Conservation (phyloP, 2,113 vertebrate species). For the Oncorhynchus keta region DNA sequence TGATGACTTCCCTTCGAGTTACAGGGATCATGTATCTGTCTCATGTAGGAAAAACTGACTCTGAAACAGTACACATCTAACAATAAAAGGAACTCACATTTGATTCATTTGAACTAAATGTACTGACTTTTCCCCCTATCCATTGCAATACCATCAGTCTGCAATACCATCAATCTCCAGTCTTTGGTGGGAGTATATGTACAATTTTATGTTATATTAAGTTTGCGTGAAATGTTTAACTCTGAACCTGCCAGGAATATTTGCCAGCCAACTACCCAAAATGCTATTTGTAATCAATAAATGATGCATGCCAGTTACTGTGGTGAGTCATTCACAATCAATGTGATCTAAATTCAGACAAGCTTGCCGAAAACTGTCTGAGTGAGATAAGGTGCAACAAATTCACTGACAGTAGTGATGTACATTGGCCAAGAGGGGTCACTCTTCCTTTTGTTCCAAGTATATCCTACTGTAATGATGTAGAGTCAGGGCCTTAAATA, state of each 20-base stretch:
- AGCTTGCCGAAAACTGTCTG: constrained; percentile 9
- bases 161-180: too few species aligned
- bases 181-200: too few species aligned
- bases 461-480: neutral
- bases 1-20: constrained; percentile 55
- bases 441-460: neutral
- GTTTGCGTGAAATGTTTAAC: too few species aligned
- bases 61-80: constrained; percentile 49
- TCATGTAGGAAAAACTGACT: constrained; percentile 39
- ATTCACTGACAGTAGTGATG: neutral
- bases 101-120: constrained; percentile 23
- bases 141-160: neutral
- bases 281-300: neutral
- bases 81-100: constrained; percentile 27
- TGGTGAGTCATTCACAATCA: constrained; percentile 52
- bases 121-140: constrained; percentile 7
- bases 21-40: constrained; percentile 48
- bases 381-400: neutral
- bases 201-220: too few species aligned
- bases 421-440: neutral
- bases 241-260: too few species aligned
- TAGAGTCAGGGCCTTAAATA: neutral
- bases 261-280: too few species aligned
- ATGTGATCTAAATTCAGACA: constrained; percentile 45
- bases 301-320: constrained; percentile 28